Base-by-base conservation (phyloP, 2,888 invertebrate genomes). In the Oithona nana region DNA sequence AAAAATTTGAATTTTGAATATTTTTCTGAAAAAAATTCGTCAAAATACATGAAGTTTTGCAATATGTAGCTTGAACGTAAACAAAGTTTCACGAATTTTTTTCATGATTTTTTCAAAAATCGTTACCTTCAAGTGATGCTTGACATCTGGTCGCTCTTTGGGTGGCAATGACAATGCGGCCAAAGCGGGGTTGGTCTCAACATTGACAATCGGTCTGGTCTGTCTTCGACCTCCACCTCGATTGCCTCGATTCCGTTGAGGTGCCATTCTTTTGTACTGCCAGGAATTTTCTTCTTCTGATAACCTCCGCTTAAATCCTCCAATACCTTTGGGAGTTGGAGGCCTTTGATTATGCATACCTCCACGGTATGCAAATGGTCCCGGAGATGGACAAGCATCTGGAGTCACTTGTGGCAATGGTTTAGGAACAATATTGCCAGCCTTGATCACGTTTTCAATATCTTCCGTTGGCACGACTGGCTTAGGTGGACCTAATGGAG, bases 101-200 rank as follows among this genome's bases (percentile, higher is more conserved):
- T n/a, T n/a, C n/a, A n/a, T n/a, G n/a, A n/a, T n/a, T n/a, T n/a
- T n/a, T n/a, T n/a, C n/a, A n/a, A n/a, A n/a, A n/a, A n/a, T n/a
- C n/a, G n/a, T n/a, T 71, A 80, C 80, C 75, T 86, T 87, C 31
- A 87, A 77, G 69, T 86, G 86, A 85, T 87, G 85, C 70, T 87
- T 84, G 1, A 86, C 86, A 71, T 88, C 87, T 0, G 87, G 86
- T 68, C 86, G 86, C 73, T 86, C 86, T 29, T 63, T 71, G 74
- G 1, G 75, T 72, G 48, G 83, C 81, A 3, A 39, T 39, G 39
- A 11, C 39, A 39, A 39, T 6, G 39, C 39, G 8, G 39, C 39
- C 16, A 39, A 39, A 39, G 39, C 39, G 6, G 39, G 8, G 16
- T 39, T 39, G 6, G 39, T 39, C 39, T 39, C 39, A 16, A 16